Percentiles rank a stretch among this genome's conserved stretches.
phyloP scores from a whole-genome alignment of 2,888 invertebrate genomes.

The Meganola albula region DNA sequence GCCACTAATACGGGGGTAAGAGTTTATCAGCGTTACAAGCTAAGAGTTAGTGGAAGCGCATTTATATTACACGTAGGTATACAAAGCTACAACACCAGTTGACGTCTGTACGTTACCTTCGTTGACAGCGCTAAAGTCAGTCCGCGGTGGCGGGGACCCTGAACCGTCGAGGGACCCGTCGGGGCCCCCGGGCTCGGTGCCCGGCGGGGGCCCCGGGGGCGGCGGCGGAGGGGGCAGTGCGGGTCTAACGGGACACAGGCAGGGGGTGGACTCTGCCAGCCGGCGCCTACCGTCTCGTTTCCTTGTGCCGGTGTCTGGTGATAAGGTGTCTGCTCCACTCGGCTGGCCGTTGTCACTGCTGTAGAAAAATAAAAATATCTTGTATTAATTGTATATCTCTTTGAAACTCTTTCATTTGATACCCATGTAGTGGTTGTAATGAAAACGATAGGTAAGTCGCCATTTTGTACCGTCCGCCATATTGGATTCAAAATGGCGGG shows the following conservation, averaged over 20 bases:
- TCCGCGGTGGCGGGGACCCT: slow-evolving; percentile 17
- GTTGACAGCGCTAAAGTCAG: slow-evolving; percentile 74
- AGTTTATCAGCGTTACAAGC: too few relatives aligned
- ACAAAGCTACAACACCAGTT: slow-evolving; percentile 34
- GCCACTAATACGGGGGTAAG: too few relatives aligned
- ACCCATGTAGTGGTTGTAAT: too few relatives aligned
- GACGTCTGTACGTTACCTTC: slow-evolving; percentile 67
- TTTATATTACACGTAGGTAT: too few relatives aligned
- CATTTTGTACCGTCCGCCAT: too few relatives aligned
- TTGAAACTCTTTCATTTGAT: too few relatives aligned
- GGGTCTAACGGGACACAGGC: slow-evolving; percentile 55
- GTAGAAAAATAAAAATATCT: slow-evolving; percentile 27
- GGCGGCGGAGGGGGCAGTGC: slow-evolving; percentile 55
- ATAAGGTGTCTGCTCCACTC: slow-evolving; percentile 56
- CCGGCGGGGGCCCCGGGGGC: slow-evolving; percentile 26
- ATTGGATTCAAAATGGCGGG: too few relatives aligned
- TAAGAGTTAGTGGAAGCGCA: too few relatives aligned
- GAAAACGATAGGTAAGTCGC: too few relatives aligned
- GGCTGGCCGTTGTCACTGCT: slow-evolving; percentile 64
- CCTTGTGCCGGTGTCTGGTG: slow-evolving; percentile 32
- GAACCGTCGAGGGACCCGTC: slow-evolving; percentile 15
- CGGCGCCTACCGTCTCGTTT: slow-evolving; percentile 45
- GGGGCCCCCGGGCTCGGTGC: slow-evolving; percentile 15
- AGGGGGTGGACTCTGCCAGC: slow-evolving; percentile 61
- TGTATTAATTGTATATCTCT: too few relatives aligned